Evolutionary conservation across 2,113 vertebrate genomes (phyloP), one percentile per base, ranked within the genome.

Genomic region (Genyomyrus donnyi): DNA sequence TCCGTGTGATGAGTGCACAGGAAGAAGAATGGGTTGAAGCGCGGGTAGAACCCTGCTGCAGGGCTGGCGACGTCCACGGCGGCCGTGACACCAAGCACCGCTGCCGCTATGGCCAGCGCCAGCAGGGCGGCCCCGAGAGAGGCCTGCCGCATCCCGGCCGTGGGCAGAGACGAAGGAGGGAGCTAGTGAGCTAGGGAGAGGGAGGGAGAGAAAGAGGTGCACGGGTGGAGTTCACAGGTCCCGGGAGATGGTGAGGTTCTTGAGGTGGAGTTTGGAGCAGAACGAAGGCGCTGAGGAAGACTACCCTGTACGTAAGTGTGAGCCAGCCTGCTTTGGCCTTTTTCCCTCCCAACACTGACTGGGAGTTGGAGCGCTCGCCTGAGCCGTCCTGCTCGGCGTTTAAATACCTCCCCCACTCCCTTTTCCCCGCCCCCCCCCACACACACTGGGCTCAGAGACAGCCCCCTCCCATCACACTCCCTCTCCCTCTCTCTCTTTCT

Each of bases 1-100:
- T 98, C 97, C 85, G 98, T 97, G 80, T 98, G 97, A 93, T 99
- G 98, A 91, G 98, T 98, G 95, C 98, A 99, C 92, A 99, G 97
- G 95, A 99, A 99, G 94, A 99, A 99, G 96, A 99, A 99, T 89
- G 98, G 98, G 91, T 98, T 98, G 93, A 99, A 98, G 93, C 97
- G 97, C 15, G 98, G 97, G 90, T 97, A 98, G 93, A 97, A 97
- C 74, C 96, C 96, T 1, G 92, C 96, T 0, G 95, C 93, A 70
- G 95, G 91, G 58, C 92, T 90, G 93, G 94, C 96, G 91, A 95
- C 95, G 93, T 95, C 95, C 94, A 95, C 35, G 89, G 90, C 93
- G 91, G 91, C 49, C 49, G 24, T 9, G 48, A 35, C 85, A 31
- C 85, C n/a, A 10, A 85, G 83, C 45, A 10, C 92, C 93, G 27